Conservation (phyloP, 1,140 invertebrate genomes). For the Drosophila varians region DNA sequence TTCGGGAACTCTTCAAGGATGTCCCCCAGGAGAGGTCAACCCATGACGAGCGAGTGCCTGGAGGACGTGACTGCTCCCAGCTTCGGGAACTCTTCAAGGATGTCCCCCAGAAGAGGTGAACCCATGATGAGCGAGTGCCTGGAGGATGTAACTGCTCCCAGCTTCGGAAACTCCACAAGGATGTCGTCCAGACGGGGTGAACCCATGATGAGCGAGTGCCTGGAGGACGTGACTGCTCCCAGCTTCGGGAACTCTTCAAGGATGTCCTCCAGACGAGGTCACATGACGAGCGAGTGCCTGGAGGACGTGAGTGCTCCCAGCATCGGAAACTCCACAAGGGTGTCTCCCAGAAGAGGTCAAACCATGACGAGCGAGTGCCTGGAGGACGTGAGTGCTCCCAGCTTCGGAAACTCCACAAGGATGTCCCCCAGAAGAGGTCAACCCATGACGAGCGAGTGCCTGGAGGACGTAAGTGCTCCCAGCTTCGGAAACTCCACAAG, state of each 20-base stretch:
- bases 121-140: conserved; percentile 20
- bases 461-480: conserved; percentile 9
- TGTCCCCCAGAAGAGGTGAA: background rate
- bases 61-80: conserved; percentile 10
- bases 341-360: background rate
- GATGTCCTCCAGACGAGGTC: background rate
- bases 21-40: background rate
- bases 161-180: background rate
- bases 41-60: conserved; percentile 14
- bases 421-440: background rate
- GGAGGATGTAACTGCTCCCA: conserved; percentile 12
- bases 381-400: conserved; percentile 11
- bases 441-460: conserved; percentile 9
- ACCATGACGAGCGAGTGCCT: conserved; percentile 20
- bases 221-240: conserved; percentile 8
- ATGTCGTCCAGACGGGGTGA: no score
- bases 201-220: conserved; percentile 10
- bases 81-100: background rate
- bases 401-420: background rate
- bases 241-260: background rate
- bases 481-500: background rate
- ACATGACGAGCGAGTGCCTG: conserved; percentile 15
- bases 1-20: background rate
- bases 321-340: background rate
- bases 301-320: conserved; percentile 11